Conservation (phyloP, 2,797 vertebrate species). For the Lepus townsendii region DNA sequence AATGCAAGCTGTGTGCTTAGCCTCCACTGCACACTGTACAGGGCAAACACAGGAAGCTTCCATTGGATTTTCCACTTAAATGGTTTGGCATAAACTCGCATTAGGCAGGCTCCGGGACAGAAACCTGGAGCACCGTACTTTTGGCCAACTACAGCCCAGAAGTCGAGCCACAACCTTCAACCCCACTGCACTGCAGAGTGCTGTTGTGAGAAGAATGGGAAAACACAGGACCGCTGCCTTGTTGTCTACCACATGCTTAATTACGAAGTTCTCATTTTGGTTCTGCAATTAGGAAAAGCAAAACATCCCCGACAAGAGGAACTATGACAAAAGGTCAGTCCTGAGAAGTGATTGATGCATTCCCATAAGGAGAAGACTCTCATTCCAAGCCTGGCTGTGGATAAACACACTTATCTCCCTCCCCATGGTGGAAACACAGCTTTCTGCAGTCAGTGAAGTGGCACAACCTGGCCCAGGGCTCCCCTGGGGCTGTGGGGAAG, state of each 20-base stretch:
- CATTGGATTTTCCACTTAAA: background rate
- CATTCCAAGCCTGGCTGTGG: slow-evolving; percentile 70
- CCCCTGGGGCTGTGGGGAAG: slow-evolving; percentile 76
- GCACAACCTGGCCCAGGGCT: slow-evolving; percentile 65
- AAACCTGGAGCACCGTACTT: background rate
- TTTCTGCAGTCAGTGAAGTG: slow-evolving; percentile 82
- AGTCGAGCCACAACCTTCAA: background rate
- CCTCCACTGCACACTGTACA: background rate
- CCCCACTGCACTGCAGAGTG: background rate
- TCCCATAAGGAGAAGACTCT: slow-evolving; percentile 71
- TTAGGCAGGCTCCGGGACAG: background rate
- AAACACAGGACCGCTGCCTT: background rate
- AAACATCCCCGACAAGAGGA: slow-evolving; percentile 81
- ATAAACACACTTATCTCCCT: slow-evolving; percentile 83
- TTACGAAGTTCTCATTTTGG: slow-evolving; percentile 75
- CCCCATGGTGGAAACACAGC: slow-evolving; percentile 71
- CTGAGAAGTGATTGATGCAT: slow-evolving; percentile 79
- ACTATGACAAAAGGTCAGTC: slow-evolving; percentile 78
- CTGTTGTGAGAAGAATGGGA: background rate
- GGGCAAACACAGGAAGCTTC: background rate
- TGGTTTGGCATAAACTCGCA: background rate
- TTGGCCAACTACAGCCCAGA: background rate
- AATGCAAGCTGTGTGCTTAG: slow-evolving; percentile 38
- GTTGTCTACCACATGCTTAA: slow-evolving; percentile 64
- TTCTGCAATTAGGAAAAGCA: slow-evolving; percentile 71